phyloP scores from a whole-genome alignment of 2,888 invertebrate species.

The Plagiodera versicolora region DNA sequence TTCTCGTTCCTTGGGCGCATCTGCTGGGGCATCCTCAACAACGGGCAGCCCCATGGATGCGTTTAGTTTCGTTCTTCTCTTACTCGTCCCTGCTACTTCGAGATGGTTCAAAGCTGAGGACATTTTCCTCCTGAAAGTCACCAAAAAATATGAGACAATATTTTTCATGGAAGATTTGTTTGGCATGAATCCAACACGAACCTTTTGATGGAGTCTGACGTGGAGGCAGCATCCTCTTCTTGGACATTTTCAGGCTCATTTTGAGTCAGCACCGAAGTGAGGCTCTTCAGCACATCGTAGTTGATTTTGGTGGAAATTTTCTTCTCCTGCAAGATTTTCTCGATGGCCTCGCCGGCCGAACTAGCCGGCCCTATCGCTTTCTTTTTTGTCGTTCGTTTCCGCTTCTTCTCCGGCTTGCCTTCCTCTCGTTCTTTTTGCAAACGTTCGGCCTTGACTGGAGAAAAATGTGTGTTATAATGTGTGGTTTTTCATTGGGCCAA shows the following conservation, averaged over 20 bases:
- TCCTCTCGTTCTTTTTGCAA: slow-evolving; percentile 81
- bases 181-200: too few relatives aligned
- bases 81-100: slow-evolving; percentile 23
- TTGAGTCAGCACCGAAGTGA: slow-evolving; percentile 58
- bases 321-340: slow-evolving; percentile 70
- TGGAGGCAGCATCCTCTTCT: slow-evolving; percentile 26
- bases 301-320: slow-evolving; percentile 96
- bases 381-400: slow-evolving; percentile 66
- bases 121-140: slow-evolving; percentile 25
- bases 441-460: slow-evolving; percentile 77
- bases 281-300: slow-evolving; percentile 90
- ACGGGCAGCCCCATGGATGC: slow-evolving; percentile 24
- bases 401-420: slow-evolving; percentile 81
- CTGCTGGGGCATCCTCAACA: slow-evolving; percentile 19
- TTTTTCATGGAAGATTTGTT: too few relatives aligned
- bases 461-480: neutral
- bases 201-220: slow-evolving; percentile 36
- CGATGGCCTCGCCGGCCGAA: slow-evolving; percentile 68
- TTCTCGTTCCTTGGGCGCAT: slow-evolving; percentile 1
- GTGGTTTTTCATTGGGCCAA: too few relatives aligned
- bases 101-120: slow-evolving; percentile 26
- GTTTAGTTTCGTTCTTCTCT: slow-evolving; percentile 10
- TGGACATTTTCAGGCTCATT: slow-evolving; percentile 35
- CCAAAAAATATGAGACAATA: too few relatives aligned
- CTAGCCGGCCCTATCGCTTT: slow-evolving; percentile 68